Evolutionary conservation across 1,140 invertebrate genomes (phyloP).

Genomic region (Triops cancriformis): DNA sequence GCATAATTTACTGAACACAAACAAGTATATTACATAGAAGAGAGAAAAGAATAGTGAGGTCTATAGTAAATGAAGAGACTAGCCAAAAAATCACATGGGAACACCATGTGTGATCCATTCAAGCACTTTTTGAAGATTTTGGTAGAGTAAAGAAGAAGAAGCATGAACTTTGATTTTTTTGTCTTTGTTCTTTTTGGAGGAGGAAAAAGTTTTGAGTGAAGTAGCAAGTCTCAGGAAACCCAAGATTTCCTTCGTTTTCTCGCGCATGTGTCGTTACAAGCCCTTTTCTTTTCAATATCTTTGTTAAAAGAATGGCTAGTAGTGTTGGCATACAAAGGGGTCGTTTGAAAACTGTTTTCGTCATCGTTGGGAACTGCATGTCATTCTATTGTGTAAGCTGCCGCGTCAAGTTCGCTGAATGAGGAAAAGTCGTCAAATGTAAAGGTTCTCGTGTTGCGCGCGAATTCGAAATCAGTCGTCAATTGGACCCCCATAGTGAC

Average conservation of each 20-base stretch:
- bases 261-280: slow-evolving; percentile 5
- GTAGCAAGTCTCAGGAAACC: not conserved
- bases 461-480: slow-evolving; percentile 9
- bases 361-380: slow-evolving; percentile 4
- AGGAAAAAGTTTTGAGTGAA: not conserved
- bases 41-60: slow-evolving; percentile 14
- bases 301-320: slow-evolving; percentile 5
- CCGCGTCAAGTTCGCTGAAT: slow-evolving; percentile 9
- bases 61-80: slow-evolving; percentile 10
- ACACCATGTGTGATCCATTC: slow-evolving; percentile 1
- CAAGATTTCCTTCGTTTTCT: not conserved
- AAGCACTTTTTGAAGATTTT: not conserved
- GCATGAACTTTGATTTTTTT: not conserved
- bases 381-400: not conserved
- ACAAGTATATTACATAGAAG: slow-evolving; percentile 14
- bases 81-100: slow-evolving; percentile 9
- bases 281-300: not conserved
- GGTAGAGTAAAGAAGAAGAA: not conserved
- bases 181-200: not conserved
- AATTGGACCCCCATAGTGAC: not conserved
- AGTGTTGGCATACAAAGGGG: not conserved
- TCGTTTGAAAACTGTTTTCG: slow-evolving; percentile 3
- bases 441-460: not conserved
- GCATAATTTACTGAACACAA: slow-evolving; percentile 14
- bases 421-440: not conserved